Conservation (phyloP, 2,888 invertebrate species). For the Encarsia formosa region DNA sequence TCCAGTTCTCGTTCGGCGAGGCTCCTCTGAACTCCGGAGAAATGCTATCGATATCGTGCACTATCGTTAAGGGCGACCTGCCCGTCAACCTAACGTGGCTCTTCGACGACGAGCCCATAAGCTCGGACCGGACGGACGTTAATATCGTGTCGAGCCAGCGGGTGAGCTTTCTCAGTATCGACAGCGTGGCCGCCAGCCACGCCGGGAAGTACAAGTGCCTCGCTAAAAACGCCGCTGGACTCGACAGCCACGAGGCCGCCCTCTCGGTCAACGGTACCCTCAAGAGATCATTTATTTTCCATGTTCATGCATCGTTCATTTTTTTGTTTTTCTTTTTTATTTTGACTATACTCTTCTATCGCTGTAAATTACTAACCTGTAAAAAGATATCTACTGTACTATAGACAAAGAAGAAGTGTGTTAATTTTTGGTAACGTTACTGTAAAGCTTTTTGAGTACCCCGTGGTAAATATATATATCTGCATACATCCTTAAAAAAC, state of each 20-base stretch:
- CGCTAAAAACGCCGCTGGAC: conserved; percentile 65
- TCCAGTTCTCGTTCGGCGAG: conserved; percentile 57
- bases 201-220: conserved; percentile 70
- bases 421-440: too few relatives aligned
- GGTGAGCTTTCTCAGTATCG: conserved; percentile 64
- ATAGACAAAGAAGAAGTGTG: too few relatives aligned
- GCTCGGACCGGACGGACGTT: conserved; percentile 55
- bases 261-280: conserved; percentile 67
- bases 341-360: not conserved
- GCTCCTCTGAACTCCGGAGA: conserved; percentile 56
- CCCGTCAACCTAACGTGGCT: conserved; percentile 71
- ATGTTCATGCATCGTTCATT: not conserved
- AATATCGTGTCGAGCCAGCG: conserved; percentile 63
- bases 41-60: conserved; percentile 59
- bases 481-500: not conserved
- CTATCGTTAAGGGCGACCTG: conserved; percentile 60
- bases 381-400: too few relatives aligned
- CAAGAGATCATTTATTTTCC: conserved; percentile 33
- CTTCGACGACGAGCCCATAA: conserved; percentile 60
- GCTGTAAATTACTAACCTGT: too few relatives aligned
- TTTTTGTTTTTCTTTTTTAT: not conserved
- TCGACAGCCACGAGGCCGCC: conserved; percentile 59
- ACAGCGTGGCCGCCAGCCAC: conserved; percentile 62
- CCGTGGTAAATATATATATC: too few relatives aligned
- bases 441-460: too few relatives aligned